phyloP scores from a whole-genome alignment of 2,797 vertebrate species.

The Yasuhikotakia modesta region DNA sequence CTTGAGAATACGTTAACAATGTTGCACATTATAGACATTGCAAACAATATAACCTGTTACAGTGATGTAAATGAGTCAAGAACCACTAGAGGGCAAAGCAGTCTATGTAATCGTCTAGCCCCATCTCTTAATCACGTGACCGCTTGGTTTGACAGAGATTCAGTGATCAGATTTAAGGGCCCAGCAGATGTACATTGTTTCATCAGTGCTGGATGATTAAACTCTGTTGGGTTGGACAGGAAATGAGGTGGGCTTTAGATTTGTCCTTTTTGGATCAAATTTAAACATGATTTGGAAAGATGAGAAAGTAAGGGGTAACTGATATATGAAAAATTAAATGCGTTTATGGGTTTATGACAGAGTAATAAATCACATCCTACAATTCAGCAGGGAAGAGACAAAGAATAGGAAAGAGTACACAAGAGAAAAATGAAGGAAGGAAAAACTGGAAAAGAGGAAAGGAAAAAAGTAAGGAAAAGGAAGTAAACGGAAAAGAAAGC shows the following conservation, averaged over 20 bases:
- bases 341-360: not conserved
- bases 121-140: not conserved
- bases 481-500: not conserved
- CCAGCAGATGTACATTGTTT: not conserved
- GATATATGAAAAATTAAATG: not conserved
- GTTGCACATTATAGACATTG: not conserved
- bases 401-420: not conserved
- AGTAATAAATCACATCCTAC: slow-evolving; percentile 8
- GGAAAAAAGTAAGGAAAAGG: not conserved
- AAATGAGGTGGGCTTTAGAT: not conserved
- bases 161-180: slow-evolving; percentile 3
- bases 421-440: too few species aligned
- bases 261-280: not conserved
- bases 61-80: not conserved
- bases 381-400: not conserved
- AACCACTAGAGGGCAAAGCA: slow-evolving; percentile 58
- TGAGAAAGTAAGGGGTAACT: not conserved
- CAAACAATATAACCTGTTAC: not conserved
- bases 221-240: not conserved
- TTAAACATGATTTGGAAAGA: slow-evolving; percentile 2
- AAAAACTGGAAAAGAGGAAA: too few species aligned
- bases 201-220: not conserved
- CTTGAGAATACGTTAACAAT: not conserved
- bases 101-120: slow-evolving; percentile 9
- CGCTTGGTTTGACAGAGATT: not conserved